These are phyloP conservation scores for Ctena decussata DNA, from an alignment of 2,888 invertebrate genomes.

Conservation along the genomic window DNA sequence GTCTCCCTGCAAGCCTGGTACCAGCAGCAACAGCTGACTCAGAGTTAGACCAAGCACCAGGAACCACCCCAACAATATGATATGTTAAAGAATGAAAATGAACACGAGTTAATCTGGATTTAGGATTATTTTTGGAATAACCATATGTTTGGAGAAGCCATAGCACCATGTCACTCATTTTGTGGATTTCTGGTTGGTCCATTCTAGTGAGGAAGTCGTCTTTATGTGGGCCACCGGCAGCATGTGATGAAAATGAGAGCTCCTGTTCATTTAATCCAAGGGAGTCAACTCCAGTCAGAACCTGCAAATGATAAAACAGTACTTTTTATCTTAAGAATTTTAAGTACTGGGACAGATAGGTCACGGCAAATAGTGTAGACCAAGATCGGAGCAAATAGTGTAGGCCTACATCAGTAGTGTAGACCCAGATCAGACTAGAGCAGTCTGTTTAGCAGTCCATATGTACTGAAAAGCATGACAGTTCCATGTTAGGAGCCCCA, in stretches of 20 bases:
- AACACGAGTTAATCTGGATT: slow-evolving; percentile 86
- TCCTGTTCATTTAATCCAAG: slow-evolving; percentile 88
- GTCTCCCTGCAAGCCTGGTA: slow-evolving; percentile 86
- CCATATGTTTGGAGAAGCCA: slow-evolving; percentile 87
- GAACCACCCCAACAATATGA: slow-evolving; percentile 86
- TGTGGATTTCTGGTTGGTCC: slow-evolving; percentile 86
- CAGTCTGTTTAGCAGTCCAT: too few relatives aligned
- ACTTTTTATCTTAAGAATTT: too few relatives aligned
- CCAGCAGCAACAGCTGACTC: slow-evolving; percentile 87
- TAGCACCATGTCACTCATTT: slow-evolving; percentile 87
- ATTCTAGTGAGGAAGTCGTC: slow-evolving; percentile 63
- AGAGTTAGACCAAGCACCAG: slow-evolving; percentile 86
- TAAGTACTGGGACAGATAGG: too few relatives aligned
- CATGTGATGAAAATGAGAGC: slow-evolving; percentile 86
- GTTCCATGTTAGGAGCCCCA: too few relatives aligned
- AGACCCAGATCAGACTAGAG: too few relatives aligned
- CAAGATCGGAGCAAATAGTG: too few relatives aligned
- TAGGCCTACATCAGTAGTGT: too few relatives aligned
- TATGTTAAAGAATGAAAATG: slow-evolving; percentile 88
- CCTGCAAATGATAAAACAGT: slow-evolving; percentile 83
- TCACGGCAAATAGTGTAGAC: too few relatives aligned
- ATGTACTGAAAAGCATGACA: too few relatives aligned
- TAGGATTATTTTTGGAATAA: slow-evolving; percentile 80
- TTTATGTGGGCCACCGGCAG: slow-evolving; percentile 86
- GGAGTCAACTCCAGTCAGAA: slow-evolving; percentile 84